Conservation (phyloP, 1,140 invertebrate genomes). For the Colletes gigas region DNA sequence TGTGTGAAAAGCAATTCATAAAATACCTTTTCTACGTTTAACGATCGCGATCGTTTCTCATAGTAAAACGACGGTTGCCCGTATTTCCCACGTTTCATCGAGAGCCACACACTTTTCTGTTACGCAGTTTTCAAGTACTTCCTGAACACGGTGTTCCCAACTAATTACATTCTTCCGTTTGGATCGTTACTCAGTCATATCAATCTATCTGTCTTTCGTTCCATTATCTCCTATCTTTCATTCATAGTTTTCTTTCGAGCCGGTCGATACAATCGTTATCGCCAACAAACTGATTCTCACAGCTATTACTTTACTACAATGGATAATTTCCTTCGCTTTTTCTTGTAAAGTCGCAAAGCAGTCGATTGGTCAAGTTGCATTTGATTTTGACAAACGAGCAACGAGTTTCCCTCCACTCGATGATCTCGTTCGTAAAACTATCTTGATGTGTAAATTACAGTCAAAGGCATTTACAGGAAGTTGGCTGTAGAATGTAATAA, state of each 20-base stretch:
- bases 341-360: background rate
- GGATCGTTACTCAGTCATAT: constrained; percentile 45
- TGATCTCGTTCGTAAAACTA: too few relatives aligned
- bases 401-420: too few relatives aligned
- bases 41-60: constrained; percentile 51
- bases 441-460: too few relatives aligned
- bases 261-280: background rate
- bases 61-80: constrained; percentile 35
- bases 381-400: too few relatives aligned
- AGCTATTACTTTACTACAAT: background rate
- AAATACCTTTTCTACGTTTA: constrained; percentile 39
- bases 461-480: too few relatives aligned
- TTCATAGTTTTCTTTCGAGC: background rate
- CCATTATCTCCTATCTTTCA: constrained; percentile 22
- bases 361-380: background rate
- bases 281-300: background rate
- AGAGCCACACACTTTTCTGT: constrained; percentile 37
- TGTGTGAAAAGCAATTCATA: constrained; percentile 25
- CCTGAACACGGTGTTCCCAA: constrained; percentile 38
- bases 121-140: constrained; percentile 30
- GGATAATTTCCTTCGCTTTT: background rate
- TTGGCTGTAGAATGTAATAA: background rate
- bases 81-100: constrained; percentile 55
- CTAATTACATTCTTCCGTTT: constrained; percentile 37
- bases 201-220: constrained; percentile 41